These are phyloP conservation scores for Apocheima hispidaria DNA, from an alignment of 2,888 invertebrate genomes.

Conservation along the genomic window DNA sequence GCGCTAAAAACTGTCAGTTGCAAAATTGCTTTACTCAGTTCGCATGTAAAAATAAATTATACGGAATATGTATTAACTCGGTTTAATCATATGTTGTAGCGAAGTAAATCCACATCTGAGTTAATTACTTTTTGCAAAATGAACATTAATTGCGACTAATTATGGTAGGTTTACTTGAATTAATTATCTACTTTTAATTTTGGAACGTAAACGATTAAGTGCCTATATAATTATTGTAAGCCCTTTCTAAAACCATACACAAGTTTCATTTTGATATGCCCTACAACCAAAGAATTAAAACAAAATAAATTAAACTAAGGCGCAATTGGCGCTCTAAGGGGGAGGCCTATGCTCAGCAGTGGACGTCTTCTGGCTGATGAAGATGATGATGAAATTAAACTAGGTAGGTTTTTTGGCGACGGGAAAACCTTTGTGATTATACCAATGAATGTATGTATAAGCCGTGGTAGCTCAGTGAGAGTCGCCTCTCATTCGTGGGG, in stretches of 20 bases:
- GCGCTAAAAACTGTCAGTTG: neutral
- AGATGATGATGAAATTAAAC: too few species aligned
- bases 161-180: conserved; percentile 1
- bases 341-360: too few species aligned
- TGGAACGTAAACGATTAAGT: neutral
- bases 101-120: conserved; percentile 12
- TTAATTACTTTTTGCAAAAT: conserved; percentile 20
- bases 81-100: conserved; percentile 3
- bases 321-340: too few species aligned
- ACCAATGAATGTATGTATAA: too few species aligned
- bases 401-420: too few species aligned
- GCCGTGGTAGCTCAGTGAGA: too few species aligned
- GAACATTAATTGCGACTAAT: conserved; percentile 15
- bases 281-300: too few species aligned
- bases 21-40: neutral
- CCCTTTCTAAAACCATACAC: neutral
- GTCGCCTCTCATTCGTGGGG: too few species aligned
- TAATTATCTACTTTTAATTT: conserved; percentile 10
- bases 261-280: neutral
- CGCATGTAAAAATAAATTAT: conserved; percentile 1
- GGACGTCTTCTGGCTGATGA: too few species aligned
- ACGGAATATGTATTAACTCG: neutral
- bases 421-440: too few species aligned
- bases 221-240: neutral
- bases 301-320: too few species aligned